phyloP scores from a whole-genome alignment of 2,888 invertebrate species.

The Harpagoxenus sublaevis region DNA sequence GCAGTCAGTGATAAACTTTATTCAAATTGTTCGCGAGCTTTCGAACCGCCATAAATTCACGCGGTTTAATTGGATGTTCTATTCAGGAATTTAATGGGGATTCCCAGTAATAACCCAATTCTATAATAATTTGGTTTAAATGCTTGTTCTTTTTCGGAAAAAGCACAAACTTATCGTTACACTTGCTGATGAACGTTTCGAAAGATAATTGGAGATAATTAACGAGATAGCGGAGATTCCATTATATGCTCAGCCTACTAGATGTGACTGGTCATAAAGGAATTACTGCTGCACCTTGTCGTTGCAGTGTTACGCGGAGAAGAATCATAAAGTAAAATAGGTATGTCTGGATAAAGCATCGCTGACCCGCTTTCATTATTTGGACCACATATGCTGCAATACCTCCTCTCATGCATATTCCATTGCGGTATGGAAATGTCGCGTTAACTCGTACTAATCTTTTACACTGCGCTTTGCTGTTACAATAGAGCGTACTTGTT shows the following conservation, averaged over 20 bases:
- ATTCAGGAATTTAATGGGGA: constrained; percentile 23
- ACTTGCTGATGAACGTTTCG: not conserved
- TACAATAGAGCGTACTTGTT: constrained; percentile 70
- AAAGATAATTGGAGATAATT: not conserved
- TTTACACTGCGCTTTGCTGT: constrained; percentile 67
- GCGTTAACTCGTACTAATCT: constrained; percentile 74
- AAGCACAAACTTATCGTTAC: not conserved
- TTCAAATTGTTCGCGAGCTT: constrained; percentile 47
- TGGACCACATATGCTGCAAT: constrained; percentile 66
- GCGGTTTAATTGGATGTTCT: constrained; percentile 40
- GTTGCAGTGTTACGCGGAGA: not conserved
- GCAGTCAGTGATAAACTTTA: constrained; percentile 52
- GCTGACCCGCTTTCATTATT: constrained; percentile 70
- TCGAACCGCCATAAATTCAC: constrained; percentile 39
- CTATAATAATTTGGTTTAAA: not conserved
- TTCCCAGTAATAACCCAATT: constrained; percentile 17
- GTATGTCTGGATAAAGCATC: constrained; percentile 49
- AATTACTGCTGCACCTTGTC: constrained; percentile 5
- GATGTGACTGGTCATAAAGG: not conserved
- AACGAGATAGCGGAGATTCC: not conserved
- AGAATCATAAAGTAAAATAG: constrained; percentile 57
- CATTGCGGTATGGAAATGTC: constrained; percentile 71
- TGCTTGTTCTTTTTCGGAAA: constrained; percentile 12
- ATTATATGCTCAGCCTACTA: no score
- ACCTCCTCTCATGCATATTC: constrained; percentile 74